Evolutionary conservation across 2,113 vertebrate species (phyloP).

Genomic region (Mungos mungo): DNA sequence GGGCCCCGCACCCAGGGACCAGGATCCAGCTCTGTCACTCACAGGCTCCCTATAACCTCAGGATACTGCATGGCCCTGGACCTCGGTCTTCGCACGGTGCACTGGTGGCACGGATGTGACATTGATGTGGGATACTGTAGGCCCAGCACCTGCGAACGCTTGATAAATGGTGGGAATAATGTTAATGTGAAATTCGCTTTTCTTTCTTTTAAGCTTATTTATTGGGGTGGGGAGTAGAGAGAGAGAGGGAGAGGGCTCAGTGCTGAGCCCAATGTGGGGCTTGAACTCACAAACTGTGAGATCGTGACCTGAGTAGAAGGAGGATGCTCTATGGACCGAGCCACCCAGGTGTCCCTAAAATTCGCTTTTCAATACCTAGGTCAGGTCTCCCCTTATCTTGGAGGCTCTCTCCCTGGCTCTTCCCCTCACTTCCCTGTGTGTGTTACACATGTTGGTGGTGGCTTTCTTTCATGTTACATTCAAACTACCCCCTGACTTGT

Average conservation of each 20-base stretch:
- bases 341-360: too few relatives aligned
- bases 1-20: not conserved
- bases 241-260: too few relatives aligned
- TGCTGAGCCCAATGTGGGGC: too few relatives aligned
- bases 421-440: not conserved
- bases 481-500: accelerated
- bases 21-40: not conserved
- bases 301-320: too few relatives aligned
- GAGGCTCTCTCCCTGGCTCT: too few relatives aligned
- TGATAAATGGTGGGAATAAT: not conserved
- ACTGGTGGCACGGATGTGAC: not conserved
- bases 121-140: not conserved
- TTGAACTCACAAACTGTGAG: too few relatives aligned
- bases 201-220: too few relatives aligned
- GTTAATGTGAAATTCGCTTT: too few relatives aligned
- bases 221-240: too few relatives aligned
- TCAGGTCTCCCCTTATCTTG: not conserved
- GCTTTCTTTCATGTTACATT: not conserved
- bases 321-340: too few relatives aligned
- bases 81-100: not conserved
- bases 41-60: not conserved
- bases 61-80: accelerated
- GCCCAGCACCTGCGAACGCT: not conserved
- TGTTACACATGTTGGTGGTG: accelerated
- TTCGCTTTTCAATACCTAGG: not conserved